phyloP scores from a whole-genome alignment of 2,113 vertebrate genomes.

The Chloroceryle aenea region DNA sequence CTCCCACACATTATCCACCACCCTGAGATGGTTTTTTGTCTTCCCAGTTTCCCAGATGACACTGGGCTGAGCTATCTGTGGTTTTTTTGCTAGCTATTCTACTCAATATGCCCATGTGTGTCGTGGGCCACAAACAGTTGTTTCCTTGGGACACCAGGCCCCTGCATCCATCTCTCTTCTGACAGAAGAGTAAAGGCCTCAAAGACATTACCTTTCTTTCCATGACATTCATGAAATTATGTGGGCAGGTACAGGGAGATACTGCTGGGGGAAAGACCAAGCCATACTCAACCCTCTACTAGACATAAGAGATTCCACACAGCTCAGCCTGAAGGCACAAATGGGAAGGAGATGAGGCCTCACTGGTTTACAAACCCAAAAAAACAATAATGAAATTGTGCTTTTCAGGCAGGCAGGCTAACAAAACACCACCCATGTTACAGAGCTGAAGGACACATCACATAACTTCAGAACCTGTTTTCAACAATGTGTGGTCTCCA shows the following conservation, averaged over 20 bases:
- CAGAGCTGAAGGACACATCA: neutral
- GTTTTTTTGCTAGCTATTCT: neutral
- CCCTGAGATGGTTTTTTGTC: neutral
- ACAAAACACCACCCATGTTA: fast-evolving
- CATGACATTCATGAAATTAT: neutral
- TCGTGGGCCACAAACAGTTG: neutral
- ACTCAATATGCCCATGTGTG: neutral
- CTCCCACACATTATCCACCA: neutral
- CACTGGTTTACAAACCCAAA: neutral
- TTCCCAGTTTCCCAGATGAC: neutral
- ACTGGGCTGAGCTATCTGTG: neutral
- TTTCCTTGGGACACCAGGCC: neutral
- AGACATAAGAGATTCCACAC: neutral
- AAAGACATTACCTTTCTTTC: neutral
- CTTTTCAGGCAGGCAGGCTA: neutral
- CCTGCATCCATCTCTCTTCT: neutral
- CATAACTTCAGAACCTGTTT: neutral
- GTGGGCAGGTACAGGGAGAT: neutral
- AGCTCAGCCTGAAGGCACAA: neutral
- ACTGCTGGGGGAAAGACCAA: neutral
- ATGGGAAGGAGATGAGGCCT: neutral
- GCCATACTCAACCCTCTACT: neutral
- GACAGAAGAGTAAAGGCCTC: neutral
- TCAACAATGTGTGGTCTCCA: neutral
- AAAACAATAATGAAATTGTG: neutral